Evolutionary conservation across 2,888 invertebrate species (phyloP).

Genomic region (Agrochola lota): DNA sequence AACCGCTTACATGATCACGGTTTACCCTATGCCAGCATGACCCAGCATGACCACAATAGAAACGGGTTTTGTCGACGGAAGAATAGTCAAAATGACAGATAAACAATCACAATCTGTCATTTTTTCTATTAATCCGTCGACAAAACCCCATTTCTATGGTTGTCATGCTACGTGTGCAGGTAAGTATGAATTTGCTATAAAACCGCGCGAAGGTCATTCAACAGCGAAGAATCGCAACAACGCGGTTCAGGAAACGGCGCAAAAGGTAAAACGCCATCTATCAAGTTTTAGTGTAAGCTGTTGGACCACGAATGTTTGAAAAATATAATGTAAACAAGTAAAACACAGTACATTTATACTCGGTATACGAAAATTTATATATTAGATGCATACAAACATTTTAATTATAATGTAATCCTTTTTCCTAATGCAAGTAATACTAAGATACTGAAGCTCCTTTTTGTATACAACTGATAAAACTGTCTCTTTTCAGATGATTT

Average conservation of each 20-base stretch:
- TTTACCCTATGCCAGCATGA: no score
- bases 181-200: no score
- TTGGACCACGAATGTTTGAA: background rate
- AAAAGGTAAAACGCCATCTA: background rate
- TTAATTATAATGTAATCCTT: background rate
- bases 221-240: background rate
- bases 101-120: no score
- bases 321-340: background rate
- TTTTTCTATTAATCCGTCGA: no score
- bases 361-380: background rate
- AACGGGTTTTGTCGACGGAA: no score
- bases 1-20: no score
- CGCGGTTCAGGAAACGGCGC: background rate
- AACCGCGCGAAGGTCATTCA: background rate
- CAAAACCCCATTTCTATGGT: no score
- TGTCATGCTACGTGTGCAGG: no score
- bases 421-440: background rate
- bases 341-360: background rate
- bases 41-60: no score
- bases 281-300: no score
- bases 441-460: background rate
- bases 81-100: no score
- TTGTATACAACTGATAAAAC: background rate
- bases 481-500: slow-evolving; percentile 44
- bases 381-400: background rate